Conservation (phyloP, 2,797 vertebrate species). For the Borostomias antarcticus region DNA sequence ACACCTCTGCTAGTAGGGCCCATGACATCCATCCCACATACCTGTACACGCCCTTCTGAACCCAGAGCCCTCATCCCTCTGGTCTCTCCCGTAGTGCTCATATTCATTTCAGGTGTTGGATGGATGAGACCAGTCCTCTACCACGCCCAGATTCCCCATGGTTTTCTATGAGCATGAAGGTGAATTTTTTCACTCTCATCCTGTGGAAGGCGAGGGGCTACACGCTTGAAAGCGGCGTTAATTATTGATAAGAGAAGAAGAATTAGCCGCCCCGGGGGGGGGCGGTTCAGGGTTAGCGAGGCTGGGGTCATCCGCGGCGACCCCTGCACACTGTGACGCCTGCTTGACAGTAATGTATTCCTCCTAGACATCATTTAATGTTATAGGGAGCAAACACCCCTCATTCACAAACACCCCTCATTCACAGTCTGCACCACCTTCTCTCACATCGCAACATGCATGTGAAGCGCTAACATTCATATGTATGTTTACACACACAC, state of each 20-base stretch:
- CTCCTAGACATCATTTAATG: slow-evolving; percentile 6
- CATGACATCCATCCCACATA: slow-evolving; percentile 15
- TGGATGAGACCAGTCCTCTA: not conserved
- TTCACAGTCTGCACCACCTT: not conserved
- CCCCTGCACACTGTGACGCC: slow-evolving; percentile 14
- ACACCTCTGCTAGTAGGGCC: no score
- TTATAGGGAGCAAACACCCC: not conserved
- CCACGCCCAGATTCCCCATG: not conserved
- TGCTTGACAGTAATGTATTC: slow-evolving; percentile 22
- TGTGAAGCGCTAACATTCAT: no score
- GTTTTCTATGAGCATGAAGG: slow-evolving; percentile 16
- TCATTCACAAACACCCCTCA: slow-evolving; percentile 5
- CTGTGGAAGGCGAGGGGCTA: slow-evolving; percentile 2
- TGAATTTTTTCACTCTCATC: slow-evolving; percentile 5
- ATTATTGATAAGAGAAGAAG: slow-evolving; percentile 24
- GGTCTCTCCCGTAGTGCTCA: not conserved
- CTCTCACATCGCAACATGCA: not conserved
- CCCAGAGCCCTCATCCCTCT: not conserved
- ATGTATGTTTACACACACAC: not conserved
- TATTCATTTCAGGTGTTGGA: slow-evolving; percentile 3
- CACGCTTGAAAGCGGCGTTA: slow-evolving; percentile 13
- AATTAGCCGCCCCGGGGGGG: slow-evolving; percentile 17
- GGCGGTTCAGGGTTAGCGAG: not conserved
- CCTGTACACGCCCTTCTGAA: not conserved
- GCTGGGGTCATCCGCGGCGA: slow-evolving; percentile 9